Evolutionary conservation across 2,888 invertebrate species (phyloP).

Genomic region (Caradrina clavipalpis): DNA sequence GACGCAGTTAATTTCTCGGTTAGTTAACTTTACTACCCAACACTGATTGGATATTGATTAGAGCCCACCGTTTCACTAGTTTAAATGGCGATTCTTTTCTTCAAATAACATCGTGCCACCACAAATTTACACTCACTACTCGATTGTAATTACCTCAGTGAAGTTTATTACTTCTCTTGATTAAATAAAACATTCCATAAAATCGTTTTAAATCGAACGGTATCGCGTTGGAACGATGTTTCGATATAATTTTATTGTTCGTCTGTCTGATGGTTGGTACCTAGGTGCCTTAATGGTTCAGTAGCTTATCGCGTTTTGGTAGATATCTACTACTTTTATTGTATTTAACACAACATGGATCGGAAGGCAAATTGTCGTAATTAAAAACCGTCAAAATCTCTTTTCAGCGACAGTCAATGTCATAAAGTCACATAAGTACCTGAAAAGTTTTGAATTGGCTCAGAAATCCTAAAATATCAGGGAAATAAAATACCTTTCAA

Average conservation of each 20-base stretch:
- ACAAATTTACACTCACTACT: slow-evolving; percentile 89
- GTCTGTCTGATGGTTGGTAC: slow-evolving; percentile 16
- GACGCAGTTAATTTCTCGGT: slow-evolving; percentile 88
- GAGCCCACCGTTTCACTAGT: slow-evolving; percentile 84
- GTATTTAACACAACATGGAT: too few species aligned
- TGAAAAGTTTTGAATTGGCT: neutral
- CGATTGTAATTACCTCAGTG: slow-evolving; percentile 84
- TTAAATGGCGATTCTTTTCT: slow-evolving; percentile 86
- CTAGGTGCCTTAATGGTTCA: neutral
- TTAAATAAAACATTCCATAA: slow-evolving; percentile 86
- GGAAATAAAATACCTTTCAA: neutral
- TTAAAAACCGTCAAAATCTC: too few species aligned
- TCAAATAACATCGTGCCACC: slow-evolving; percentile 84
- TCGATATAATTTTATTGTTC: slow-evolving; percentile 53
- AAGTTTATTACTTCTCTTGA: slow-evolving; percentile 84
- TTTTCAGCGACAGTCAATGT: too few species aligned
- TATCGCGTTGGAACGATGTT: slow-evolving; percentile 46
- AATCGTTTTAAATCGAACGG: slow-evolving; percentile 72
- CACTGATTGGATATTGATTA: slow-evolving; percentile 90
- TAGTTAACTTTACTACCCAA: slow-evolving; percentile 88
- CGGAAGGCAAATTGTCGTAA: too few species aligned
- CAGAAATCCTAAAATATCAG: too few species aligned
- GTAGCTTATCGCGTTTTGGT: neutral
- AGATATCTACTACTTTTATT: too few species aligned
- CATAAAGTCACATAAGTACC: too few species aligned